Percentiles rank a stretch among this genome's conserved stretches.
Evolutionary conservation across 2,113 vertebrate genomes (phyloP).

Genomic region (Ptilorrhoa leucosticta): DNA sequence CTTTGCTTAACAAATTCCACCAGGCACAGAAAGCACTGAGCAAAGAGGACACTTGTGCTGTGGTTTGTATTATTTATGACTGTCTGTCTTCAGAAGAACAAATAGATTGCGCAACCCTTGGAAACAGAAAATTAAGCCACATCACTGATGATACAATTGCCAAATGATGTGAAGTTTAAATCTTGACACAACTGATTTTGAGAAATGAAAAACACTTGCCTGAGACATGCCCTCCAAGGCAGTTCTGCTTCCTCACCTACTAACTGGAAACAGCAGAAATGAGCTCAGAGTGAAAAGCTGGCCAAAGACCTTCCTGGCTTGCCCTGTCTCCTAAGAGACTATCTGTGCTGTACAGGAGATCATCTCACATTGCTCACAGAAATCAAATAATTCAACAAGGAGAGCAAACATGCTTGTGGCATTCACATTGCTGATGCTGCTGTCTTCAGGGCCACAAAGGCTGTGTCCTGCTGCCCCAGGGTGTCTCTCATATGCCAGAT

Average conservation of each 20-base stretch:
- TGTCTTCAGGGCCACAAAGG: neutral
- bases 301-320: neutral
- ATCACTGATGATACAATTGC: neutral
- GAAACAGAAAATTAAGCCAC: neutral
- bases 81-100: neutral
- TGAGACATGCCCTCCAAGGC: neutral
- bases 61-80: neutral
- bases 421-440: neutral
- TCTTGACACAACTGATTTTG: neutral
- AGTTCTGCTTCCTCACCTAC: neutral
- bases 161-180: neutral
- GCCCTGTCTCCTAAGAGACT: neutral
- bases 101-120: neutral
- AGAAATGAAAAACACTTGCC: neutral
- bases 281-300: neutral
- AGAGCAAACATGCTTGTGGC: neutral
- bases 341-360: neutral
- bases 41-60: neutral
- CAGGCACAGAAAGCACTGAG: neutral
- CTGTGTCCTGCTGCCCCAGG: neutral
- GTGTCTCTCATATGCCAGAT: neutral
- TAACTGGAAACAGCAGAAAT: neutral
- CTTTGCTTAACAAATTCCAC: neutral
- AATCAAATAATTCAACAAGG: neutral
- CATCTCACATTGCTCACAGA: neutral